A percentile compares a stretch with the other conserved stretches of the same genome.
Conservation (phyloP, 2,888 invertebrate genomes). For the Alloplasta piceator region DNA sequence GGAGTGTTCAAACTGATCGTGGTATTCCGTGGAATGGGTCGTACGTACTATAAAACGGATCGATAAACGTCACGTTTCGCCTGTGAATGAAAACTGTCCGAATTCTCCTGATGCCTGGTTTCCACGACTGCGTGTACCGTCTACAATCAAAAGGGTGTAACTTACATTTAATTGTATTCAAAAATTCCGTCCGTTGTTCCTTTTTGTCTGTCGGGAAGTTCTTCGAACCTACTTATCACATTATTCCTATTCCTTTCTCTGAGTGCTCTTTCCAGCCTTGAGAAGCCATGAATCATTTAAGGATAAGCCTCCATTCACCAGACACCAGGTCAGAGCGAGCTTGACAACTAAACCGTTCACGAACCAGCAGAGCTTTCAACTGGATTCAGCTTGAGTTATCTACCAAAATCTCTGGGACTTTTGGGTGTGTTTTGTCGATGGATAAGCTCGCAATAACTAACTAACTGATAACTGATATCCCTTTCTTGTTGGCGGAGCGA, state of each 20-base stretch:
- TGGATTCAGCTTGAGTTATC: too few relatives aligned
- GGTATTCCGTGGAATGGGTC: too few relatives aligned
- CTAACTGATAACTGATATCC: too few relatives aligned
- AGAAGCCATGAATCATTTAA: conserved; percentile 75
- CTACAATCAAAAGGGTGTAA: neutral
- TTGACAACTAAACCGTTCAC: conserved; percentile 34
- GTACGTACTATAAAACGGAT: too few relatives aligned
- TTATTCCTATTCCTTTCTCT: conserved; percentile 8
- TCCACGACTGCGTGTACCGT: too few relatives aligned
- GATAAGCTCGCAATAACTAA: too few relatives aligned
- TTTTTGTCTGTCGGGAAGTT: neutral
- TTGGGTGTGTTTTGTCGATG: too few relatives aligned
- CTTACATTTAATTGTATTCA: too few relatives aligned
- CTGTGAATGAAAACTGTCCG: conserved; percentile 70
- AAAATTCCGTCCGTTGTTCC: neutral
- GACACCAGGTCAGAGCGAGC: conserved; percentile 34
- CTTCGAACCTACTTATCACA: too few relatives aligned
- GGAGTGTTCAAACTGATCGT: too few relatives aligned
- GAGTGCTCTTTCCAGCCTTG: conserved; percentile 27
- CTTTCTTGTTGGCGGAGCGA: too few relatives aligned
- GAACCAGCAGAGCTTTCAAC: neutral
- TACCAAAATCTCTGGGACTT: too few relatives aligned
- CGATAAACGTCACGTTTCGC: conserved; percentile 71
- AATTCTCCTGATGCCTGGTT: conserved; percentile 59
- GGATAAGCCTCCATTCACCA: conserved; percentile 67